Evolutionary conservation across 2,797 vertebrate species (phyloP), one percentile per base, ranked within the genome.

Genomic region (Poliocrania exsul): DNA sequence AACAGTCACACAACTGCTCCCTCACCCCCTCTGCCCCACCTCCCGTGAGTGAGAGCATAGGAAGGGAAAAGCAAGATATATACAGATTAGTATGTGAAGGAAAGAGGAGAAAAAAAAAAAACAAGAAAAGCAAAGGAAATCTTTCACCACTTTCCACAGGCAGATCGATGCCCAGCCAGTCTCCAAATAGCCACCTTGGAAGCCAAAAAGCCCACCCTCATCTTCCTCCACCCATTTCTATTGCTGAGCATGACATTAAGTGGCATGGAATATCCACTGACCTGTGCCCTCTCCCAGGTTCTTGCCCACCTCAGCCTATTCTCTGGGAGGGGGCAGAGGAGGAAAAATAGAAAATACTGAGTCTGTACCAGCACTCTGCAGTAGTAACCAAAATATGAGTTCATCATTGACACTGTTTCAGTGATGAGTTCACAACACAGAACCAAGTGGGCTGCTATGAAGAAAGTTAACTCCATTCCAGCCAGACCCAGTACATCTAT

Each of bases 141-240:
- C 14, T 8, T 91, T 94, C 71, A 40, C 60, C 54, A 64, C 65
- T 70, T 90, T 60, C 86, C 54, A 90, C 35, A 24, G 54, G 12
- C 73, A 58, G 64, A n/a, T 29, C 5, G 1, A n/a, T 62, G 54
- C 49, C 28, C 58, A 84, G 16, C 49, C 38, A 54, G 35, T 49
- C 53, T 87, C 58, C 51, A 71, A 23, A 69, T n/a, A 65, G 42
- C 23, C 50, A 44, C 44, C 31, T 44, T 49, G 23, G 31, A 62
- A 84, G 26, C 57, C 38, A 57, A n/a, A 83, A 77, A 90, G 7
- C 61, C 29, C 29, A 46, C 49, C 20, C 3, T 58, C 3, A 35
- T 71, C 54, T 80, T 38, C 21, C 44, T 57, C 53, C 21, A 28
- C 28, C 17, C 4, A 0, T 49, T 60, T 33, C 64, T 78, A 14